Evolutionary conservation across 2,797 vertebrate genomes (phyloP).

Genomic region (Anolis apletophallus): DNA sequence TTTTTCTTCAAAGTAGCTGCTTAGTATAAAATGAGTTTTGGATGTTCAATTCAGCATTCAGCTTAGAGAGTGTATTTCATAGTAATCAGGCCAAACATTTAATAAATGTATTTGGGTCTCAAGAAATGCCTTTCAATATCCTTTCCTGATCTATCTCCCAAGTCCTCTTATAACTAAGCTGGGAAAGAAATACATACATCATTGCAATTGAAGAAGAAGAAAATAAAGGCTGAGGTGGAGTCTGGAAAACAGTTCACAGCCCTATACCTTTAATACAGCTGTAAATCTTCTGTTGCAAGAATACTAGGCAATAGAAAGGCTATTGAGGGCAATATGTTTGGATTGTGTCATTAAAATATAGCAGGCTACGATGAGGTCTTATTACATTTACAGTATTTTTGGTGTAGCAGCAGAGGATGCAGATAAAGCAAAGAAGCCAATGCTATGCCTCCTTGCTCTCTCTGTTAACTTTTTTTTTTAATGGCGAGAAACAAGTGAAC

Average conservation of each 20-base stretch:
- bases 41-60: constrained; percentile 26
- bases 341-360: constrained; percentile 3
- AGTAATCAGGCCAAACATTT: constrained; percentile 47
- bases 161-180: constrained; percentile 23
- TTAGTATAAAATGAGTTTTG: constrained; percentile 38
- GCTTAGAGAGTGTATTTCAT: constrained; percentile 26
- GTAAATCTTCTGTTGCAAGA: constrained; percentile 18
- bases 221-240: background rate
- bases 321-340: background rate
- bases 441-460: no score
- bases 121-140: constrained; percentile 42
- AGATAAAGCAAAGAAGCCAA: no score
- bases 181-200: background rate
- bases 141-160: constrained; percentile 35
- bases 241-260: constrained; percentile 26
- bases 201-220: constrained; percentile 22
- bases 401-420: background rate
- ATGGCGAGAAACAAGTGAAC: background rate
- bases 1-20: constrained; percentile 6
- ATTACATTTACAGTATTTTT: background rate
- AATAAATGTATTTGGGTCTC: constrained; percentile 38
- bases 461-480: no score
- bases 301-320: background rate
- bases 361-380: background rate
- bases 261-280: background rate